Evolutionary conservation across 1,140 invertebrate species (phyloP), one percentile per base, ranked within the genome.

Genomic region (Tyrophagus putrescentiae): DNA sequence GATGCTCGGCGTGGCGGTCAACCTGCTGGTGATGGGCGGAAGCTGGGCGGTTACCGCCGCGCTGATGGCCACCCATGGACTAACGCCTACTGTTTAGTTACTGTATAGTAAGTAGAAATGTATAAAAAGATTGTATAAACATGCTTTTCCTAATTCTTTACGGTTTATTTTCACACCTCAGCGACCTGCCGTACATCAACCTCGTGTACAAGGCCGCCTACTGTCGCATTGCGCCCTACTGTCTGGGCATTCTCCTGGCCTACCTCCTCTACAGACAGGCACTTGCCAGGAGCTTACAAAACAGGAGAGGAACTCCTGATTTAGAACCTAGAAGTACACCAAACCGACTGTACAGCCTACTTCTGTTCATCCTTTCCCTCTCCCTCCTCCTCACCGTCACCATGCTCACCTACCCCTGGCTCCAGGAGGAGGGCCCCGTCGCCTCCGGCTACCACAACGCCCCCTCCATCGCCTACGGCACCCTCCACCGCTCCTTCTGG

Each of bases 401-500:
- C 28, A 54, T 63, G 25, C 21, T 25, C 9, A 60, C 58, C 13
- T 53, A 53, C 28, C 33, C 33, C 11, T 63, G 62, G 62, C 42
- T 62, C 21, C n/a, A 60, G 11, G n/a, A n/a, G n/a, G n/a, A n/a
- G n/a, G n/a, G n/a, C n/a, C n/a, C n/a, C n/a, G n/a, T n/a, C n/a
- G 62, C 57, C 29, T 34, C 31, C 2, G 59, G 23, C 45, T 44
- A 41, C 34, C 5, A 13, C 9, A 61, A 56, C 28, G 28, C 32
- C 6, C 4, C 1, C 11, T 61, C 56, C 1, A 29, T 59, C n/a
- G 9, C 50, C 18, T 59, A 59, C 27, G 57, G 57, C n/a, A 21
- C 41, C n/a, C 18, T 57, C 9, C 61, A 62, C 23, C 32, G 68
- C 33, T 64, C 64, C 1, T 54, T 65, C 7, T 70, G 69, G 69